Evolutionary conservation across 2,888 invertebrate species (phyloP).

Genomic region (Nephrotoma flavescens): DNA sequence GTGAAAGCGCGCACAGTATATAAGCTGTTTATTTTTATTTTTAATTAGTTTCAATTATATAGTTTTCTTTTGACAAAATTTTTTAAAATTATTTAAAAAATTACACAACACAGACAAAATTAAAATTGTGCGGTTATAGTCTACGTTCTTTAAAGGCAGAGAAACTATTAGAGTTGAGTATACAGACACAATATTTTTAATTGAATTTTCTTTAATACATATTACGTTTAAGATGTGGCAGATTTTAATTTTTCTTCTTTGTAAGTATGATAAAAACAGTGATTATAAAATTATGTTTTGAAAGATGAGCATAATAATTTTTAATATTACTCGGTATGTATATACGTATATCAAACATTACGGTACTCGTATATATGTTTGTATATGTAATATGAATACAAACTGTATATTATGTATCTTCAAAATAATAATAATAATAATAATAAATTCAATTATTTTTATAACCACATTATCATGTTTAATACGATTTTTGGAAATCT

Average conservation of each 20-base stretch:
- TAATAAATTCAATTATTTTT: neutral
- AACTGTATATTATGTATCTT: neutral
- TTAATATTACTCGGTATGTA: neutral
- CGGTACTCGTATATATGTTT: neutral
- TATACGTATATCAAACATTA: neutral
- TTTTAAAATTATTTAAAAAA: neutral
- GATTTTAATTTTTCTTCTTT: neutral
- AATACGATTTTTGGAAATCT: neutral
- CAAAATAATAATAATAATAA: too few relatives aligned
- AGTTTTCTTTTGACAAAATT: neutral
- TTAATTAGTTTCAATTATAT: neutral
- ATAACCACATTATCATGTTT: neutral
- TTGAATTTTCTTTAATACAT: neutral
- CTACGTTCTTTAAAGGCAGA: neutral
- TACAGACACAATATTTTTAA: neutral
- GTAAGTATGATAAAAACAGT: neutral
- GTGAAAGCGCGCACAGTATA: neutral
- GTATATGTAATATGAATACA: neutral
- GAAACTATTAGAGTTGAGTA: neutral
- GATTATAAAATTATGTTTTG: neutral
- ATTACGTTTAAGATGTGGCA: neutral
- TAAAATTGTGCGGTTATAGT: neutral
- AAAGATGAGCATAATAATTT: neutral
- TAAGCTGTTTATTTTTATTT: neutral
- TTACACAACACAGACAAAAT: neutral